Evolutionary conservation across 1,140 invertebrate species (phyloP).

Genomic region (Habropoda laboriosa): DNA sequence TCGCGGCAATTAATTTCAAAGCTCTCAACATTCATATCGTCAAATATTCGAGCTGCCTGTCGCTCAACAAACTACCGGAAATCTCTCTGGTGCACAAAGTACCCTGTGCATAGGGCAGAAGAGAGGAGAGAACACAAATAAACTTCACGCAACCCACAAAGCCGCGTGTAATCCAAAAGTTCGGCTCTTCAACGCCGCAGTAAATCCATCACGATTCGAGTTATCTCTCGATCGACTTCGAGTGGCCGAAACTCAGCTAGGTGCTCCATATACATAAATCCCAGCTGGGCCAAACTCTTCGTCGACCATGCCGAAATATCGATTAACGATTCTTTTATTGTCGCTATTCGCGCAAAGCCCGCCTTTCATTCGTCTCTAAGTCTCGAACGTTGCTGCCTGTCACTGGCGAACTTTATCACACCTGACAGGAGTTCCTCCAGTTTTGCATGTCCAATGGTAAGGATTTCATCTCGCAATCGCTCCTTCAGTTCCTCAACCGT

Average conservation of each 20-base stretch:
- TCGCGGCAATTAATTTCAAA: neutral
- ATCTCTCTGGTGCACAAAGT: neutral
- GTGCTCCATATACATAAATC: constrained; percentile 13
- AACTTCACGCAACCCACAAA: constrained; percentile 27
- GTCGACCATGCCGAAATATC: constrained; percentile 16
- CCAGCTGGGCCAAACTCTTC: neutral
- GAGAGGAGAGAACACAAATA: constrained; percentile 1
- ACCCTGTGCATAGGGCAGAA: neutral
- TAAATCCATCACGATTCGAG: constrained; percentile 45
- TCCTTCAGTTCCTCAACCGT: neutral
- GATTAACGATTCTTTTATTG: constrained; percentile 28
- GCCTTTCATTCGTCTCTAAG: neutral
- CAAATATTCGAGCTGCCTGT: neutral
- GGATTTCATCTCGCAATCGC: neutral
- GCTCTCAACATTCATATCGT: neutral
- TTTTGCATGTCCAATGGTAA: no score
- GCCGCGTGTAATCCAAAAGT: constrained; percentile 38
- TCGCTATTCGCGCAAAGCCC: neutral
- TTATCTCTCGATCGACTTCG: constrained; percentile 32
- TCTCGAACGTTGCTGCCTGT: neutral
- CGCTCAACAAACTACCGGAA: neutral
- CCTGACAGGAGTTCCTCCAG: neutral
- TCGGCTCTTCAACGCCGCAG: constrained; percentile 25
- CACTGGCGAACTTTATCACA: neutral
- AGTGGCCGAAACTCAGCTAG: constrained; percentile 26